Evolutionary conservation across 2,888 invertebrate genomes (phyloP), one percentile per base, ranked within the genome.

Genomic region (Xestobium rufovillosum): DNA sequence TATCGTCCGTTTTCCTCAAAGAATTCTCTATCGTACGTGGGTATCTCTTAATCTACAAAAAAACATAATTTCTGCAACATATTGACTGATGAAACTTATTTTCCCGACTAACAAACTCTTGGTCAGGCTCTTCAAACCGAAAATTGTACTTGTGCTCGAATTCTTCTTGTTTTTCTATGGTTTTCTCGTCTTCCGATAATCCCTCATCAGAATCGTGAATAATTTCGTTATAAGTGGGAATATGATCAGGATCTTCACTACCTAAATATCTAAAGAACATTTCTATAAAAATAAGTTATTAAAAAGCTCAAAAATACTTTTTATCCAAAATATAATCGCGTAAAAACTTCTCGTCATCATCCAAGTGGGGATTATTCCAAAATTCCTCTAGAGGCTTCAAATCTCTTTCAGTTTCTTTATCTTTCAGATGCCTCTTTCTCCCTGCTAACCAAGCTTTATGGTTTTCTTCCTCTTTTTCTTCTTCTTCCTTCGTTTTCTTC

Each of bases 81-180:
- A 19, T 19, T 19, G 23, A 19, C n/a, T 19, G n/a, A 6, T 19
- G 23, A 19, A 19, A 19, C 6, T 19, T 19, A 25, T 12, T n/a
- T n/a, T n/a, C n/a, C n/a, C n/a, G 17, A 60, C 73, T 69, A 51
- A 88, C 82, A 65, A 84, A 94, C 50, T 94, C 90, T 31, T 83
- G 77, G 63, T 96, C 95, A 0, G 94, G 96, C 63, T 97, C 95
- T 64, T 98, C 95, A 63, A 84, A 97, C 44, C 97, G 75, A 63
- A 92, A 95, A 70, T 97, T 96, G 64, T 84, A 97, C 48, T 95
- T 94, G 29, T 86, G 76, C 59, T 97, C 96, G 68, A 94, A 97
- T 63, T 84, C 78, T 45, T 86, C 88, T 63, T 90, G 89, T 57
- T 83, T 77, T 51, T 85, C 82, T 15, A 91, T 71, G 29, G 76